Evolutionary conservation across 2,113 vertebrate genomes (phyloP), one percentile per base, ranked within the genome.

Genomic region (Neogobius melanostomus): DNA sequence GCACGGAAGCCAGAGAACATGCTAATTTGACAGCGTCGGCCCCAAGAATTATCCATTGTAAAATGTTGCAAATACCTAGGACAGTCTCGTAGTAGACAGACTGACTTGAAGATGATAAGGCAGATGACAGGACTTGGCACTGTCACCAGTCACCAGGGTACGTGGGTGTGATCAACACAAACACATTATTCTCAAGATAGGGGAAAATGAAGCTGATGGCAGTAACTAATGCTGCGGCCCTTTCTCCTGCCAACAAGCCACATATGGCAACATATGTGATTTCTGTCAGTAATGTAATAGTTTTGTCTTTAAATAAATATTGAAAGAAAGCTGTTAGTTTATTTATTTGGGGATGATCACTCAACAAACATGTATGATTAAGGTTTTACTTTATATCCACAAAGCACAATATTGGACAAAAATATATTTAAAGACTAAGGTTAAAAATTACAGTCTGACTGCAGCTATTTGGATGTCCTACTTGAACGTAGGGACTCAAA

Each of bases 141-240:
- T 90, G 90, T 90, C 89, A 89, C 87, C 89, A 87, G 88, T 80
- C 88, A 82, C 85, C 69, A 85, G 87, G 79, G 83, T 79, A 85
- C 71, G 88, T 88, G 90, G 90, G 90, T 90, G 90, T 90, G 89
- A 91, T 87, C 85, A 87, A 85, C 85, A 89, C 87, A 87, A 90
- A 87, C 89, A 89, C 88, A 88, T 90, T 90, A 91, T 87, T 87
- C 78, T 90, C 86, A 81, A 86, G 85, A 87, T 80, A 79, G 84
- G 73, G 59, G 68, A 76, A 42, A 59, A 14, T 43, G 84, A 88
- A 76, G 80, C 83, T 77, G 84, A 84, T 88, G 86, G 80, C 85
- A 85, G 78, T 75, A 81, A 79, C 75, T 85, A 89, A 87, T 86
- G 82, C 75, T 80, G 68, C 76, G 56, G 72, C 81, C 63, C 53